Conservation (phyloP, 2,888 invertebrate genomes). For the Seira musarum region DNA sequence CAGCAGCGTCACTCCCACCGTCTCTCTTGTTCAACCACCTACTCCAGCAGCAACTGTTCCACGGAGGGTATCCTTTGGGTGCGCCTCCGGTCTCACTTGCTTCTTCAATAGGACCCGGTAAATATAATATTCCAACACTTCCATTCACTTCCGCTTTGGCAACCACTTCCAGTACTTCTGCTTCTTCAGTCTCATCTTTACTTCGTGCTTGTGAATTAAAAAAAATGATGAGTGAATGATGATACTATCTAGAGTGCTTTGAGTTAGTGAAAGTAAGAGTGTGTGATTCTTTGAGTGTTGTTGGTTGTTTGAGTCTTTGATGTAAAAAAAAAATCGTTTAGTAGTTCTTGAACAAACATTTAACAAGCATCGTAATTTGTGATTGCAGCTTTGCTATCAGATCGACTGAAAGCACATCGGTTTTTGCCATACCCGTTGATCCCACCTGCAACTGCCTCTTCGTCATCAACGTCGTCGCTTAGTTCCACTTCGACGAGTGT, state of each 20-base stretch:
- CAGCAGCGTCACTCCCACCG: slow-evolving; percentile 73
- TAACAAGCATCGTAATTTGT: slow-evolving; percentile 64
- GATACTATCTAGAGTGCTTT: slow-evolving; percentile 19
- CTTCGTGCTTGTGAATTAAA: slow-evolving; percentile 48
- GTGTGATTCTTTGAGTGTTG: slow-evolving; percentile 14
- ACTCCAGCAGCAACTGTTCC: slow-evolving; percentile 70
- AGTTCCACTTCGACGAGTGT: slow-evolving; percentile 70
- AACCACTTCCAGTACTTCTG: slow-evolving; percentile 50
- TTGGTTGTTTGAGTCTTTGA: not conserved
- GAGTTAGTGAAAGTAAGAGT: slow-evolving; percentile 31
- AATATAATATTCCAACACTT: slow-evolving; percentile 53
- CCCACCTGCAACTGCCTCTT: slow-evolving; percentile 77
- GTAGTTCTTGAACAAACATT: slow-evolving; percentile 27
- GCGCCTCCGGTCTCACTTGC: slow-evolving; percentile 75
- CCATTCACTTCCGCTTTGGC: slow-evolving; percentile 28
- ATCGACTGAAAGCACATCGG: slow-evolving; percentile 78
- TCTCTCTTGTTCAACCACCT: slow-evolving; percentile 71
- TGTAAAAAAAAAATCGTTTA: slow-evolving; percentile 15
- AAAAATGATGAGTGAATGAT: slow-evolving; percentile 63
- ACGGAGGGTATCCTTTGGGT: slow-evolving; percentile 67
- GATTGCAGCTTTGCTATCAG: slow-evolving; percentile 72
- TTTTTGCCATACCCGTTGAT: slow-evolving; percentile 87
- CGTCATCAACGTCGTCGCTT: slow-evolving; percentile 69
- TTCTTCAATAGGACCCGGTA: slow-evolving; percentile 70
- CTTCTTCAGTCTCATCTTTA: slow-evolving; percentile 37